A percentile compares a stretch with the other conserved stretches of the same genome.
phyloP scores from a whole-genome alignment of 2,797 vertebrate genomes.

The Scyliorhinus canicula region DNA sequence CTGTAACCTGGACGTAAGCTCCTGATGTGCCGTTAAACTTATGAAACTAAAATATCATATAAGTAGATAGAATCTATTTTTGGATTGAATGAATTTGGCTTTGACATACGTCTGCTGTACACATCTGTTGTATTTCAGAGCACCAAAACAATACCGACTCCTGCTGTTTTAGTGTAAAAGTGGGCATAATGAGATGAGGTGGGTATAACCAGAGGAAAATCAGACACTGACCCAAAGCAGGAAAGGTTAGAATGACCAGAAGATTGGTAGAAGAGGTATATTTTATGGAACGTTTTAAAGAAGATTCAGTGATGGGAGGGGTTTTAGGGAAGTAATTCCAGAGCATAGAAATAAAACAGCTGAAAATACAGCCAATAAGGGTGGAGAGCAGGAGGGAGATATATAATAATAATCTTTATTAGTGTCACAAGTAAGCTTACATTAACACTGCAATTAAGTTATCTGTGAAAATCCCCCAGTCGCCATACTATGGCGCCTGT shows the following conservation, averaged over 20 bases:
- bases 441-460: too few species aligned
- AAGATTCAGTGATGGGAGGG: neutral
- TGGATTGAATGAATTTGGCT: neutral
- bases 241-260: neutral
- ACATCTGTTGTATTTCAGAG: neutral
- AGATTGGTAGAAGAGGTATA: neutral
- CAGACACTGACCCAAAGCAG: neutral
- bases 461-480: too few species aligned
- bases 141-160: neutral
- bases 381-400: neutral
- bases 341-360: neutral
- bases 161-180: neutral
- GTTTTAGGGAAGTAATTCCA: too few species aligned
- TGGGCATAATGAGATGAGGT: neutral
- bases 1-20: neutral
- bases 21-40: neutral
- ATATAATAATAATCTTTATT: too few species aligned
- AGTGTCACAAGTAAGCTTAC: too few species aligned
- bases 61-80: neutral
- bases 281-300: neutral
- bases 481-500: too few species aligned
- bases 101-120: neutral
- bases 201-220: neutral
- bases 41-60: neutral
- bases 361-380: neutral